Conservation (phyloP, 2,797 vertebrate genomes). For the Dermochelys coriacea region DNA sequence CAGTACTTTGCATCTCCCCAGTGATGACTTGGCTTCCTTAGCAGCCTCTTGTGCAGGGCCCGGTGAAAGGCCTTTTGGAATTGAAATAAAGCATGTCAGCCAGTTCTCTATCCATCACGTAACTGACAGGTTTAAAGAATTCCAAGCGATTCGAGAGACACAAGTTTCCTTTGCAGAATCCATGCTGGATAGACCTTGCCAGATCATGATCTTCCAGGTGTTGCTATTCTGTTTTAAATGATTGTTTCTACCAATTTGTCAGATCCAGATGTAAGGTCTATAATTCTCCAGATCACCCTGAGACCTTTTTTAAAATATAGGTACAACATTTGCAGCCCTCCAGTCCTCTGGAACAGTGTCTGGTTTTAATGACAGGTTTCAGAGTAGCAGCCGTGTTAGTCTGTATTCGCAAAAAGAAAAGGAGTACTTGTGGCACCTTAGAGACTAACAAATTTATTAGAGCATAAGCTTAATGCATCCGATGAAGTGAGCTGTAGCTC, state of each 20-base stretch:
- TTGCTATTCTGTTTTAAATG: not conserved
- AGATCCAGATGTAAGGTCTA: not conserved
- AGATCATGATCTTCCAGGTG: not conserved
- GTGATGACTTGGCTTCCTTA: not conserved
- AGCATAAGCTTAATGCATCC: no score
- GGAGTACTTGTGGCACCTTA: no score
- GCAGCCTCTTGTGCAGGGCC: not conserved
- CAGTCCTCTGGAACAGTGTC: not conserved
- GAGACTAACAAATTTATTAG: no score
- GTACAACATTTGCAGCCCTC: not conserved
- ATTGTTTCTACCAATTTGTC: not conserved
- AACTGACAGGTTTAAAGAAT: not conserved
- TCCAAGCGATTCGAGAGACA: not conserved
- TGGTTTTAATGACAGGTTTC: no score
- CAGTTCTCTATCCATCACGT: not conserved
- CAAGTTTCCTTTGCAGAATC: no score
- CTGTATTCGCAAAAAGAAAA: no score
- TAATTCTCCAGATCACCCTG: not conserved
- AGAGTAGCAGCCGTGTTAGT: no score
- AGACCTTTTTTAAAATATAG: not conserved
- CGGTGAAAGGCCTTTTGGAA: not conserved
- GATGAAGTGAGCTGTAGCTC: no score
- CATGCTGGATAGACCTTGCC: not conserved
- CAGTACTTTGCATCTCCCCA: not conserved
- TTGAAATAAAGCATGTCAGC: not conserved